Conservation (phyloP, 2,888 invertebrate genomes). For the Andrena minutula region DNA sequence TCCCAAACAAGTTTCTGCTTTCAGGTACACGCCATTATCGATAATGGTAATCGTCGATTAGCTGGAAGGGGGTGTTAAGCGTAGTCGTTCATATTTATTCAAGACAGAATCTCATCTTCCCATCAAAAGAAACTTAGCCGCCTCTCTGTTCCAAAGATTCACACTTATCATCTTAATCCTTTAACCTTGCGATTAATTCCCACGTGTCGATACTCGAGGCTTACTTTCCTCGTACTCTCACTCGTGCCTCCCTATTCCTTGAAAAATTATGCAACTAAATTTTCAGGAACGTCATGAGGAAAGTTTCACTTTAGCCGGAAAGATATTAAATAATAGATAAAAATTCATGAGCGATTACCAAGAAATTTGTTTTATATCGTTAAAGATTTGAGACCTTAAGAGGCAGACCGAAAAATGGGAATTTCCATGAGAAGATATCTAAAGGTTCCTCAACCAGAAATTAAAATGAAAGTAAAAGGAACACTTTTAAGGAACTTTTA, state of each 20-base stretch:
- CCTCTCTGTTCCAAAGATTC: constrained; percentile 25
- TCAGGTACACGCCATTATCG: constrained; percentile 27
- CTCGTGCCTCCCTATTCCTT: not conserved
- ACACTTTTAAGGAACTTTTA: too few species aligned
- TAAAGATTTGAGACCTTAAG: too few species aligned
- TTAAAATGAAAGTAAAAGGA: too few species aligned
- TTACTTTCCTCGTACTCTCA: constrained; percentile 2
- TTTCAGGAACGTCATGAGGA: not conserved
- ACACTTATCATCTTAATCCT: constrained; percentile 56
- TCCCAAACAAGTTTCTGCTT: constrained; percentile 15
- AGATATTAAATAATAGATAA: not conserved
- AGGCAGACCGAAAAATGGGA: too few species aligned
- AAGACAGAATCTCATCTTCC: constrained; percentile 50
- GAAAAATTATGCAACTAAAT: not conserved
- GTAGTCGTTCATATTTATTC: constrained; percentile 40
- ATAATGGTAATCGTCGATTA: constrained; percentile 33
- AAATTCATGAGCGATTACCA: too few species aligned
- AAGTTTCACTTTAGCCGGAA: not conserved
- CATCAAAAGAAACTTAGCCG: constrained; percentile 52
- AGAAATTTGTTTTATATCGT: too few species aligned
- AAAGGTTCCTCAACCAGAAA: too few species aligned
- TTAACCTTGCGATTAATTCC: constrained; percentile 57
- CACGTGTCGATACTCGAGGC: constrained; percentile 30
- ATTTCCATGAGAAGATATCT: too few species aligned
- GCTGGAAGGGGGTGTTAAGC: constrained; percentile 20